Percentiles rank a stretch among this genome's conserved stretches.
Evolutionary conservation across 2,888 invertebrate species (phyloP).

Genomic region (Platerodrilus igneus): DNA sequence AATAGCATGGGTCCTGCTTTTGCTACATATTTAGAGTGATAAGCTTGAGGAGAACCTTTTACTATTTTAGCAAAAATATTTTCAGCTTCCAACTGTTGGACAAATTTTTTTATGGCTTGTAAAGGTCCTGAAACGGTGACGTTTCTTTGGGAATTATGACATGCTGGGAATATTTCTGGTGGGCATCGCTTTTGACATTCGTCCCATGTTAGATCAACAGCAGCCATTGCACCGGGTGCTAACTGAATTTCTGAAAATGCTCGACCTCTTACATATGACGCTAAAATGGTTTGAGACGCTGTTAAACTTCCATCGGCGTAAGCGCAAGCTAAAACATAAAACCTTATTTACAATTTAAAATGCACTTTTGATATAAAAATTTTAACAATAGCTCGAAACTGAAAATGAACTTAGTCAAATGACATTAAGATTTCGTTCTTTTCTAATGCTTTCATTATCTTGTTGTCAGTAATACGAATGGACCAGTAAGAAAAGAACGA

Average conservation of each 20-base stretch:
- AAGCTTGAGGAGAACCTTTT: conserved; percentile 82
- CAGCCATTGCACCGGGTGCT: conserved; percentile 81
- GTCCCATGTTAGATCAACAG: conserved; percentile 85
- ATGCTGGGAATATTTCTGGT: conserved; percentile 76
- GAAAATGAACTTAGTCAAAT: too few relatives aligned
- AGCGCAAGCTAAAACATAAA: conserved; percentile 91
- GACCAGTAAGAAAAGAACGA: too few relatives aligned
- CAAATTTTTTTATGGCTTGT: conserved; percentile 62
- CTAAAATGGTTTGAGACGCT: conserved; percentile 87
- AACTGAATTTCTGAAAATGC: conserved; percentile 73
- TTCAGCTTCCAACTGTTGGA: conserved; percentile 63
- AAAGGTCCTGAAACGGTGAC: conserved; percentile 93
- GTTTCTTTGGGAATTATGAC: conserved; percentile 91
- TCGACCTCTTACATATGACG: conserved; percentile 90
- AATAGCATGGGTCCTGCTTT: conserved; percentile 78
- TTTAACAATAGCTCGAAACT: too few relatives aligned
- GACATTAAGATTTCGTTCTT: too few relatives aligned
- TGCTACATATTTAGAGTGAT: conserved; percentile 89
- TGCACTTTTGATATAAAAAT: too few relatives aligned
- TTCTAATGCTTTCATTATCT: too few relatives aligned
- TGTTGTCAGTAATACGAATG: too few relatives aligned
- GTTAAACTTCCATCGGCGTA: conserved; percentile 95
- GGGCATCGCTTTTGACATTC: conserved; percentile 71
- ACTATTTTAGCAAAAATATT: conserved; percentile 80
- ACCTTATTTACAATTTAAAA: too few relatives aligned